A percentile compares a stretch with the other conserved stretches of the same genome.
Evolutionary conservation across 2,888 invertebrate species (phyloP).

Genomic region (Mylabris sibirica): DNA sequence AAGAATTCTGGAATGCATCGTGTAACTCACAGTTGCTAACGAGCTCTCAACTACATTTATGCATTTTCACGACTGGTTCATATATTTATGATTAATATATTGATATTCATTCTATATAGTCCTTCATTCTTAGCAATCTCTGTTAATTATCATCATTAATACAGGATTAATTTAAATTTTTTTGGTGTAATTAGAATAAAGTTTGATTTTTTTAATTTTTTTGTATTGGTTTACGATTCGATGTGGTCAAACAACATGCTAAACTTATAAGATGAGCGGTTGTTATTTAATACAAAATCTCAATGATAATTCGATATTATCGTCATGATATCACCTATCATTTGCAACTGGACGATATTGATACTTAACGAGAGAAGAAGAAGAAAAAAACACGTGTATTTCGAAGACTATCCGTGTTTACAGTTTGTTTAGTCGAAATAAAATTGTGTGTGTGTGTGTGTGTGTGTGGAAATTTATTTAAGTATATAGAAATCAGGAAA

Average conservation of each 20-base stretch:
- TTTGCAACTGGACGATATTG: conserved; percentile 1
- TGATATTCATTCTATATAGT: neutral
- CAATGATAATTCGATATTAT: conserved; percentile 37
- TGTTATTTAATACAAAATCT: conserved; percentile 42
- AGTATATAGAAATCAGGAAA: neutral
- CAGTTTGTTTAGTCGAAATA: neutral
- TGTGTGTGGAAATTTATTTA: no score
- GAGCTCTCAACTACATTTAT: conserved; percentile 49
- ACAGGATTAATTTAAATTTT: neutral
- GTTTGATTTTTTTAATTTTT: conserved; percentile 17
- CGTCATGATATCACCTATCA: conserved; percentile 22
- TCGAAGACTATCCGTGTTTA: neutral
- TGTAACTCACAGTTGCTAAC: conserved; percentile 51
- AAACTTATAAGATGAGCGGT: conserved; percentile 39
- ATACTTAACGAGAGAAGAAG: neutral
- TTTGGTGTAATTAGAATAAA: no score
- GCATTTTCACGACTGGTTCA: conserved; percentile 47
- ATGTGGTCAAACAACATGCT: conserved; percentile 23
- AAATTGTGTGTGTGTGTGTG: neutral
- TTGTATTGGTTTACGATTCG: conserved; percentile 16
- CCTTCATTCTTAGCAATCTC: neutral
- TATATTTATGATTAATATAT: conserved; percentile 35
- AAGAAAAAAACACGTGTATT: no score
- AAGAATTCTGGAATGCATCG: conserved; percentile 26
- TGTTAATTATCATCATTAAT: conserved; percentile 16